Percentiles rank a stretch among this genome's conserved stretches.
phyloP scores from a whole-genome alignment of 2,888 invertebrate species.

The Acrobasis repandana region DNA sequence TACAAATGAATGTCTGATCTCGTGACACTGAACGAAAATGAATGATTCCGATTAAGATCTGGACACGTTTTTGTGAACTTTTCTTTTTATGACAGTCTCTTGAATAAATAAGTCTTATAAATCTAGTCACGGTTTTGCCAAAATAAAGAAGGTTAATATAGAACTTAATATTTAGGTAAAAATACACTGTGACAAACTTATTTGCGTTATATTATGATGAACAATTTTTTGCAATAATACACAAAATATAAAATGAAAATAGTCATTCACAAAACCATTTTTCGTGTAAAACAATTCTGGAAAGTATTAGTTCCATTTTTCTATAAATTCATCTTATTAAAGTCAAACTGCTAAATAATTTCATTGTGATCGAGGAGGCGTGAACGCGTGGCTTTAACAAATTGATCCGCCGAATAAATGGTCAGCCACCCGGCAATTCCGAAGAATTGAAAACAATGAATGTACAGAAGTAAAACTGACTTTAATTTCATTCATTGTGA shows the following conservation, averaged over 20 bases:
- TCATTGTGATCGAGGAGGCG: conserved; percentile 7
- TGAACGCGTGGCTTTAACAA: conserved; percentile 8
- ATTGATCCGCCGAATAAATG: conserved; percentile 10
- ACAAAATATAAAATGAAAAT: no score
- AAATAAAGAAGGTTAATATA: no score
- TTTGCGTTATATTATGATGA: no score
- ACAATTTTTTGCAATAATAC: no score
- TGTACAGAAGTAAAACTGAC: no score
- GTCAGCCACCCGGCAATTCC: not conserved
- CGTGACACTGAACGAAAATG: not conserved
- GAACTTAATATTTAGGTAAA: no score
- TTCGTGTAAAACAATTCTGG: no score
- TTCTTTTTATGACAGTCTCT: not conserved
- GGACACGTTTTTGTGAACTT: not conserved
- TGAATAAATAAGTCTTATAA: not conserved
- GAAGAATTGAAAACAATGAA: no score
- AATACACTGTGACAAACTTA: no score
- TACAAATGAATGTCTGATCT: not conserved
- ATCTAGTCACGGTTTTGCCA: no score
- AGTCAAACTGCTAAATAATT: not conserved
- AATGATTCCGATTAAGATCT: not conserved
- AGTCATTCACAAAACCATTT: no score
- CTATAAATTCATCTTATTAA: not conserved
- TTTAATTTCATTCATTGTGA: no score
- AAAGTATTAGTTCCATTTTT: not conserved